Base-by-base conservation (phyloP, 2,113 vertebrate genomes). In the Neomonachus schauinslandi region DNA sequence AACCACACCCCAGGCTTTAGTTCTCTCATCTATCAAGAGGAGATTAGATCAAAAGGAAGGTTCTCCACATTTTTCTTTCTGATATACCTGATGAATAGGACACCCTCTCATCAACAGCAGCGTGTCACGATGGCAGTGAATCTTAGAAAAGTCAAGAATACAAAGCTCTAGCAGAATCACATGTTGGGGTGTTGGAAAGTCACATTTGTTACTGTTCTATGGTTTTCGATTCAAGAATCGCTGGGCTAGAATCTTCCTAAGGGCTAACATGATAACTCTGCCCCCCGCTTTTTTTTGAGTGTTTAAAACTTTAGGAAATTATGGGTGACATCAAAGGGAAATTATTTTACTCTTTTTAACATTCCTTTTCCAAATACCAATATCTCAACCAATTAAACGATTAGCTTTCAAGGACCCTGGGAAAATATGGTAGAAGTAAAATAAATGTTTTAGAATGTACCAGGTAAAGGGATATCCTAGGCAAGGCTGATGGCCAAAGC, bases 81-180 rank as follows among this genome's bases (percentile, higher is more conserved):
- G 6, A 51, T 39, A 46, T 4, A 84, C 1, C 49, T 28, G 4
- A 26, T 5, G 19, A 77, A 10, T 10, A 39, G 28, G 59, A 49
- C 80, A 82, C 0, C 0, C 5, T 63, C 39, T 11, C 14, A 57
- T 7, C 16, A 67, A 57, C 15, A 65, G 10, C 10, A 24, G 24
- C 0, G 1, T 4, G 0, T 21, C 69, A 16, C 8, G 9, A 1
- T 42, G n/a, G 16, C 42, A 0, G 5, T 12, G 22, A 2, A 49
- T n/a, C 16, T 24, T 12, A 22, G 22, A 10, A 33, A 39, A 42
- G 28, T 53, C n/a, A 61, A 2, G 39, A 59, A 77, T 8, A 21
- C 1, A 4, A 42, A 36, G 11, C 33, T n/a, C 6, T 26, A 79
- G 14, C 51, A 21, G 1, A 21, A 39, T 39, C 39, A 22, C 8